phyloP scores from a whole-genome alignment of 2,113 vertebrate species.

The Saimiri boliviensis region DNA sequence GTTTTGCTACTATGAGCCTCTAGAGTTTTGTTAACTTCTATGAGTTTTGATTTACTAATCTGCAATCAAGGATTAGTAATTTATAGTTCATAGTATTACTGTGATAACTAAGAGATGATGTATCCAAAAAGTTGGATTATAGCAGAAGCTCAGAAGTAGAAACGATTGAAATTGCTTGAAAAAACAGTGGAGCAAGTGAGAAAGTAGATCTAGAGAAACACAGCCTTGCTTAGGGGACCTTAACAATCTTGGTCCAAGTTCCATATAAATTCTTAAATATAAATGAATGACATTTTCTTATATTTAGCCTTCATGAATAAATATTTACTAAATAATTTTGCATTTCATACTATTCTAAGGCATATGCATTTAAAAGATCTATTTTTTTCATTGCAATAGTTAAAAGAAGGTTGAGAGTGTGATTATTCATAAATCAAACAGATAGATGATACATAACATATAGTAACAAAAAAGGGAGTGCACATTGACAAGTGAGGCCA shows the following conservation, averaged over 20 bases:
- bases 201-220: neutral
- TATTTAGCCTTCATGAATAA: neutral
- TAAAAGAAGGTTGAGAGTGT: neutral
- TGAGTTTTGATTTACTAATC: neutral
- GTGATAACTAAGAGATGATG: neutral
- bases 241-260: neutral
- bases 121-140: neutral
- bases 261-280: neutral
- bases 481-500: neutral
- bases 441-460: neutral
- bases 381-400: neutral
- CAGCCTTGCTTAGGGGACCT: neutral
- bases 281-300: neutral
- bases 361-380: neutral
- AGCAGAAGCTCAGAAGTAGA: neutral
- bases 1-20: neutral
- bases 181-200: neutral
- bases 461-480: neutral
- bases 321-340: neutral
- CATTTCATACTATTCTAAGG: neutral
- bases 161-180: neutral
- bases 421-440: neutral
- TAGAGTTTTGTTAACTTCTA: neutral
- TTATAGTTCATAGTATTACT: neutral
- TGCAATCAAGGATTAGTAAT: neutral